Evolutionary conservation across 2,113 vertebrate genomes (phyloP), one percentile per base, ranked within the genome.

Genomic region (Numenius arquata): DNA sequence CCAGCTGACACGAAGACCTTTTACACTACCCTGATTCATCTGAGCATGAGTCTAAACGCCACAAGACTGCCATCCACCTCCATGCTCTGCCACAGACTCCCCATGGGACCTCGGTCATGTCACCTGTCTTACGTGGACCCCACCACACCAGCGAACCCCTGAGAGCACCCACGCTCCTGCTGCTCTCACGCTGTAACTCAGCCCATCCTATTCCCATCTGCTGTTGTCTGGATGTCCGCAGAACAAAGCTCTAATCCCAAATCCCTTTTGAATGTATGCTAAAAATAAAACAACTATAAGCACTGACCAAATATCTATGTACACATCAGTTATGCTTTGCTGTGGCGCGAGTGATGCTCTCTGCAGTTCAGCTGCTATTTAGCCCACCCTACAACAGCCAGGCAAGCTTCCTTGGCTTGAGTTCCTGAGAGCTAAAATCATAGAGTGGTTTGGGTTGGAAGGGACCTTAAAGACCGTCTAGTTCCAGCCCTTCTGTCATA

Each of bases 161-260:
- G 17, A 47, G 34, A 53, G 58, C 59, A 32, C n/a, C 40, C 71
- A 22, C 5, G 2, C 1, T 5, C 32, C 26, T 3, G 71, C n/a
- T 86, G 66, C 53, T 47, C 83, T 47, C 53, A 11, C 1, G 1
- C 30, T 58, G 40, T 16, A 58, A 32, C 83, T 62, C 50, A 41
- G 34, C 20, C 2, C 40, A 55, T 58, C 74, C 48, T 8, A 11
- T 47, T 34, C 82, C 86, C 72, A 63, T 53, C 91, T 72, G 73
- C 61, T 45, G 10, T 8, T 9, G 52, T 73, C 52, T 12, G 55
- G 67, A 36, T 1, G 8, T 9, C 15, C 2, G 1, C 52, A n/a
- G 43, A 48, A 79, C 45, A 65, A 85, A 72, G 52, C 67, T n/a
- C 48, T 62, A 90, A 97, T 91, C 78, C 95, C 93, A 86, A 94